Percentiles rank a stretch among this genome's conserved stretches.
Conservation (phyloP, 2,888 invertebrate genomes). For the Sphaerophoria taeniata region DNA sequence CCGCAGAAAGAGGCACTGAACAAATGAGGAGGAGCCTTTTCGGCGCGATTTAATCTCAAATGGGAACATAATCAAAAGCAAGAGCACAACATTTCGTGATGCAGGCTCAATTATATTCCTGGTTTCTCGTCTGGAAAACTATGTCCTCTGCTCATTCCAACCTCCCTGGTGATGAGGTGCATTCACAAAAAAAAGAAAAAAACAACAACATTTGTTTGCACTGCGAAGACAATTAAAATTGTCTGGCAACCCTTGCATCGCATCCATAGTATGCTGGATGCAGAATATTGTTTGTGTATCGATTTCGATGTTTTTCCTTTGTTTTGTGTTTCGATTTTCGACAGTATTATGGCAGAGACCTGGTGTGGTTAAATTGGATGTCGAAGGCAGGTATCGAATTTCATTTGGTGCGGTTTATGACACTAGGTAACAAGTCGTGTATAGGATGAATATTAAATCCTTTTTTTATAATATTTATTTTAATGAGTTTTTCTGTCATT, state of each 20-base stretch:
- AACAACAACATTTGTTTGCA: too few species aligned
- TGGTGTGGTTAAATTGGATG: constrained; percentile 29
- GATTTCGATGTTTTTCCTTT: constrained; percentile 49
- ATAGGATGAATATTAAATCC: not conserved
- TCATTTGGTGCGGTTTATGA: constrained; percentile 41
- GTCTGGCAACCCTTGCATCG: constrained; percentile 33
- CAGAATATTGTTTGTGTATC: constrained; percentile 35
- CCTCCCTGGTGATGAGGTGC: not conserved
- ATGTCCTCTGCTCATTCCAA: not conserved
- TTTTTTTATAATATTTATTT: not conserved
- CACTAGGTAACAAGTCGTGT: constrained; percentile 49
- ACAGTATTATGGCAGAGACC: constrained; percentile 16
- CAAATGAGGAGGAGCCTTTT: constrained; percentile 60
- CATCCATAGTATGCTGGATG: not conserved
- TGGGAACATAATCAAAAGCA: constrained; percentile 36
- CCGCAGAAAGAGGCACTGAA: constrained; percentile 59
- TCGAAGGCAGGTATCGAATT: constrained; percentile 39
- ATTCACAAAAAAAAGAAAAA: too few species aligned
- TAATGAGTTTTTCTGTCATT: not conserved
- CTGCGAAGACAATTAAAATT: constrained; percentile 69
- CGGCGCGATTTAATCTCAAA: constrained; percentile 58
- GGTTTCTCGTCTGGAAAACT: not conserved
- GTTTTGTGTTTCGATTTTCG: not conserved
- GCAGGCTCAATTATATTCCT: not conserved
- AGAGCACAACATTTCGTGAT: constrained; percentile 24